A percentile compares a stretch with the other conserved stretches of the same genome.
Evolutionary conservation across 2,797 vertebrate species (phyloP).

Genomic region (Micropoecilia bifurca): DNA sequence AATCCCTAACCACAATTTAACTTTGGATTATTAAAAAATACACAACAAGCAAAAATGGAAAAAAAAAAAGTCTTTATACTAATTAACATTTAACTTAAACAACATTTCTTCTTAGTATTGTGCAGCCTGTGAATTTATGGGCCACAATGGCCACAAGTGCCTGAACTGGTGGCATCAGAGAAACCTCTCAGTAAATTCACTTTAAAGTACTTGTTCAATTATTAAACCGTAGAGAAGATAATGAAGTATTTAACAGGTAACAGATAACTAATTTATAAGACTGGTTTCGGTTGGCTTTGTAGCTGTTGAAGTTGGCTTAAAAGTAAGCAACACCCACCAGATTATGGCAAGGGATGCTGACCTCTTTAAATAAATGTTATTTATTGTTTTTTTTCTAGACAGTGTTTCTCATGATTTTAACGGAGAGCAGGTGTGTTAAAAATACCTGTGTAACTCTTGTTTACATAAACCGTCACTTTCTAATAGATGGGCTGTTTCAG

Average conservation of each 20-base stretch:
- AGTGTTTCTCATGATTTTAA: constrained; percentile 9
- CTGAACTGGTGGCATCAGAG: not conserved
- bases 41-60: not conserved
- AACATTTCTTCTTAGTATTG: not conserved
- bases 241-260: not conserved
- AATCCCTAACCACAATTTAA: too few relatives aligned
- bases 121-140: not conserved
- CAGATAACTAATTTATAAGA: not conserved
- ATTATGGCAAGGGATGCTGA: constrained; percentile 14
- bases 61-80: not conserved
- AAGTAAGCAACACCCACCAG: not conserved
- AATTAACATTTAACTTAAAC: not conserved
- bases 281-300: not conserved
- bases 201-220: not conserved
- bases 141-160: not conserved
- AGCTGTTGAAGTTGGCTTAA: not conserved
- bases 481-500: constrained; percentile 45
- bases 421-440: not conserved
- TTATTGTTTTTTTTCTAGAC: constrained; percentile 8
- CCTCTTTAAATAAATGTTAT: not conserved
- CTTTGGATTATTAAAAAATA: too few relatives aligned
- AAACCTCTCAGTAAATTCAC: not conserved
- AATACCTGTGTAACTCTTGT: constrained; percentile 18
- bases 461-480: constrained; percentile 38
- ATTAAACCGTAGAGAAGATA: not conserved